Base-by-base conservation (phyloP, 2,888 invertebrate species). In the Azorinus chamasolen region DNA sequence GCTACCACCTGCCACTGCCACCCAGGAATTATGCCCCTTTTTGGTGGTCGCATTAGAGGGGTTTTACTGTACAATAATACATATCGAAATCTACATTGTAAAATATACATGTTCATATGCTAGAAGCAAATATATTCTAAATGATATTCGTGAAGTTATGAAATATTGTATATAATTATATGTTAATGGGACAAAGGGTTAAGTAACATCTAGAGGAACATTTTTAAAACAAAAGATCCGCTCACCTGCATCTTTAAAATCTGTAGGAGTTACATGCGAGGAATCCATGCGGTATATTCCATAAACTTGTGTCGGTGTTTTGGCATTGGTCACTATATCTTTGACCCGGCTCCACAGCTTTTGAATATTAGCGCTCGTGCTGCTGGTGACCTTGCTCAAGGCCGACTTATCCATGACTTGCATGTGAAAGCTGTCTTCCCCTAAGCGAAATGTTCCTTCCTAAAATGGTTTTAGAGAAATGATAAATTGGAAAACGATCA, bases 401-500 rank as follows among this genome's bases (percentile, higher is more conserved):
- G 70, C 72, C 3, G 37, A 41, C 3, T 80, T 50, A 25, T 77
- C 76, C 68, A 77, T 66, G 1, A 73, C 62, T 10, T 71, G 65
- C 73, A 80, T 77, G 24, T 58, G 53, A 43, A 65, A 80, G 25
- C 74, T 66, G 6, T 73, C 70, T 20, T 41, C 54, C 3, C 72
- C 72, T 0, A 62, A 39, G 3, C 75, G 48, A 41, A 80, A 80
- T 12, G 80, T 77, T 14, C 80, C 80, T 57, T 80, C 80, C 80
- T 80, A 39, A 4, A 32, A 32, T 32, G 32, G 32, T 32, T 32
- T 32, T 32, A 10, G 10, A 32, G 32, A 32, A 32, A 32, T n/a
- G n/a, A n/a, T n/a, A n/a, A n/a, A n/a, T n/a, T n/a, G n/a, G n/a
- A n/a, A n/a, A n/a, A n/a, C n/a, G n/a, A n/a, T n/a, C n/a, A n/a